These are phyloP conservation scores for Spheniscus mendiculus DNA, from an alignment of 2,113 vertebrate species.

Conservation along the genomic window DNA sequence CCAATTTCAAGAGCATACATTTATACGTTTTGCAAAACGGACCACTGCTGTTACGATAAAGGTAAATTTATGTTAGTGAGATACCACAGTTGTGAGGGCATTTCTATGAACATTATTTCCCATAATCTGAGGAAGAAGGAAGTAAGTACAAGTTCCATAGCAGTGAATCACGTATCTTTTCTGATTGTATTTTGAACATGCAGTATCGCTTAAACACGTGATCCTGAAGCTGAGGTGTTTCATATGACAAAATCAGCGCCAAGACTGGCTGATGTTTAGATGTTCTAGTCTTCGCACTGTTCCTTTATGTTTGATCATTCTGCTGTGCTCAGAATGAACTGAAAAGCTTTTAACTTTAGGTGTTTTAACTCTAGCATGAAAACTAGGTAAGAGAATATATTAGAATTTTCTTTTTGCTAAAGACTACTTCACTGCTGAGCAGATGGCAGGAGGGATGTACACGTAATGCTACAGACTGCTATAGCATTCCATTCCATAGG, in stretches of 20 bases:
- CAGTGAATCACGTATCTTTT: neutral
- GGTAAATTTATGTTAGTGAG: neutral
- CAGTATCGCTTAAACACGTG: neutral
- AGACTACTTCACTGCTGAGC: neutral
- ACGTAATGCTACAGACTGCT: neutral
- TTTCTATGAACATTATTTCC: neutral
- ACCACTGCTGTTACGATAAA: neutral
- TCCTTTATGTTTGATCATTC: neutral
- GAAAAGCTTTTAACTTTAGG: neutral
- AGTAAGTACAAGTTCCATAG: neutral
- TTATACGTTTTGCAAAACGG: neutral
- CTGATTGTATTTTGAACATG: neutral
- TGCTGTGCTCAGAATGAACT: slow-evolving; percentile 7
- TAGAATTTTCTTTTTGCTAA: neutral
- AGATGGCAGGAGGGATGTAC: neutral
- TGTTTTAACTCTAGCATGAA: neutral
- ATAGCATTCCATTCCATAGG: neutral
- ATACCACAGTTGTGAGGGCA: neutral
- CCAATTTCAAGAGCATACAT: neutral
- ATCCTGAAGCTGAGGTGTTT: neutral
- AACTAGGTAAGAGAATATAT: neutral
- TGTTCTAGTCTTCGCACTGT: neutral
- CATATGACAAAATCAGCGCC: neutral
- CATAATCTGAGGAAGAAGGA: neutral
- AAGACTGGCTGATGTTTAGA: neutral